A percentile compares a stretch with the other conserved stretches of the same genome.
These are phyloP conservation scores for Tonatia bakeri DNA, from an alignment of 2,113 vertebrate genomes.

Conservation along the genomic window DNA sequence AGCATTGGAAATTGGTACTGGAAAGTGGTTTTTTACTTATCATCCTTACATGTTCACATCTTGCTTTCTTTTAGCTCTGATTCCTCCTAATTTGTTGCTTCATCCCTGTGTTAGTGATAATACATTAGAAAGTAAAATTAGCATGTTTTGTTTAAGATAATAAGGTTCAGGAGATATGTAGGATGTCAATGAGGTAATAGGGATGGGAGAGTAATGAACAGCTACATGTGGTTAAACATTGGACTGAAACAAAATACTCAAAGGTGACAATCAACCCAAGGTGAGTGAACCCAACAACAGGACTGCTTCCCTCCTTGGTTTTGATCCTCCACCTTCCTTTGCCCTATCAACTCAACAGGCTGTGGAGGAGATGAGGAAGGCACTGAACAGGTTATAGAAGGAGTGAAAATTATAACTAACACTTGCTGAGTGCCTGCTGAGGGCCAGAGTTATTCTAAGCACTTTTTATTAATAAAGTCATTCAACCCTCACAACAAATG, in stretches of 20 bases:
- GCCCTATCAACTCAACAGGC: neutral
- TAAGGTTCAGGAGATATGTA: neutral
- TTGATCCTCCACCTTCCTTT: neutral
- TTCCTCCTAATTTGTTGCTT: neutral
- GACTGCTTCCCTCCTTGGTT: neutral
- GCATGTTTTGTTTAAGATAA: neutral
- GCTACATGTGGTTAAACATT: neutral
- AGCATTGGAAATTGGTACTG: neutral
- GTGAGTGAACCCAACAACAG: neutral
- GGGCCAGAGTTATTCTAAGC: neutral
- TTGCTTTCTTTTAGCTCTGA: conserved; percentile 6
- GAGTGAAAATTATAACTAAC: neutral
- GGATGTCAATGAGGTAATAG: neutral
- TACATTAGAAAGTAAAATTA: neutral
- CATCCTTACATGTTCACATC: neutral
- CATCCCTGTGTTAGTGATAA: neutral
- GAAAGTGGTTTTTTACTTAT: neutral
- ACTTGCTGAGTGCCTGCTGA: neutral
- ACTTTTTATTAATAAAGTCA: neutral
- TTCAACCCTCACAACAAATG: neutral
- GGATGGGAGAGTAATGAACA: neutral
- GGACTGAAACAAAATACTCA: neutral
- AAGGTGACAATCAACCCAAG: neutral
- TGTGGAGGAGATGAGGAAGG: neutral
- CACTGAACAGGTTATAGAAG: neutral